Evolutionary conservation across 2,113 vertebrate genomes (phyloP).

Genomic region (Salvator merianae): DNA sequence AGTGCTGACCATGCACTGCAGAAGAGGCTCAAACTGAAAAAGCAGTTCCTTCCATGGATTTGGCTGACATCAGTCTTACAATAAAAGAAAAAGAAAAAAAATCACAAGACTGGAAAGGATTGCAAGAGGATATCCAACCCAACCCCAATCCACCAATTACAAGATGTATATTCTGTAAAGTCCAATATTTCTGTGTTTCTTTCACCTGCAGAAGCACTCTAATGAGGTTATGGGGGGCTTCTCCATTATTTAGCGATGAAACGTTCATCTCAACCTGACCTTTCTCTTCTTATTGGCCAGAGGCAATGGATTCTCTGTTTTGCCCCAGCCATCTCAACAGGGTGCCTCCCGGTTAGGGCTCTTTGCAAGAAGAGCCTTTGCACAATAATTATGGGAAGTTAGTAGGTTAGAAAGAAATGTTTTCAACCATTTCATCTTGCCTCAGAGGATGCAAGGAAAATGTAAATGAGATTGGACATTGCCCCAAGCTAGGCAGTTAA

Average conservation of each 20-base stretch:
- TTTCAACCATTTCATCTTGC: conserved; percentile 66
- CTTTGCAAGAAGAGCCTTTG: conserved; percentile 53
- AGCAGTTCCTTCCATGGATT: background rate
- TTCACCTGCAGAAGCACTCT: background rate
- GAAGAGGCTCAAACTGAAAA: too few species aligned
- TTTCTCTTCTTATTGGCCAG: conserved; percentile 39
- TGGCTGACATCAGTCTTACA: background rate
- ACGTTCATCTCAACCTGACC: conserved; percentile 39
- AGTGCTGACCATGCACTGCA: too few species aligned
- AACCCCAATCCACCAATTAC: background rate
- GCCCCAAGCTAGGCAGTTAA: conserved; percentile 62
- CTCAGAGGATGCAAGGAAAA: conserved; percentile 58
- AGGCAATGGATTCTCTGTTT: conserved; percentile 34
- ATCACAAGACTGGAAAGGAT: background rate
- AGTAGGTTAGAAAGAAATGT: conserved; percentile 68
- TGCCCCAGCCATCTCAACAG: conserved; percentile 46
- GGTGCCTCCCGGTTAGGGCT: conserved; percentile 6
- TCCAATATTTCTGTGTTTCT: background rate
- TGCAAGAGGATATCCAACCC: background rate
- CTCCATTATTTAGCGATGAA: conserved; percentile 47
- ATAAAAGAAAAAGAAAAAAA: background rate
- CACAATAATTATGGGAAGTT: conserved; percentile 60
- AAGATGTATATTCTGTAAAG: background rate
- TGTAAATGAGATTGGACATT: conserved; percentile 67
- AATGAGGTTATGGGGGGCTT: conserved; percentile 1